A percentile compares a stretch with the other conserved stretches of the same genome.
These are phyloP conservation scores for Gobius niger DNA, from an alignment of 2,113 vertebrate species.

Conservation along the genomic window DNA sequence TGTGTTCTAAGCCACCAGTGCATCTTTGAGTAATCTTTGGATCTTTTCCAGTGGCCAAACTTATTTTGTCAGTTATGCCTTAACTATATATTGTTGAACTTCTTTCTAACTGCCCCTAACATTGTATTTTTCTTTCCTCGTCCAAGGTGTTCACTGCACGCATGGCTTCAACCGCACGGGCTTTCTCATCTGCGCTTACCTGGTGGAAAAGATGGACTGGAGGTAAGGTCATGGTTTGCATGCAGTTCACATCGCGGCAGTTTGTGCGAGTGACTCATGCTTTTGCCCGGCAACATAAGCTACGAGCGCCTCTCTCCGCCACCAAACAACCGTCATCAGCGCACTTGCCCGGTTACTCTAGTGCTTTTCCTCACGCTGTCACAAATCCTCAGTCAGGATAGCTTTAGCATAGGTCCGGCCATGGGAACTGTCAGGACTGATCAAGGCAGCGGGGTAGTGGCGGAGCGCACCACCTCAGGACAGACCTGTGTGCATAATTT, in stretches of 20 bases:
- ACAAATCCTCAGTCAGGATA: constrained; percentile 8
- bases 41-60: too few species aligned
- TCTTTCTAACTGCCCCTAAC: neutral
- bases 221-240: constrained; percentile 79
- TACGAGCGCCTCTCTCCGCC: neutral
- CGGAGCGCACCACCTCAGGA: constrained; percentile 4
- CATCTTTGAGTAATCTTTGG: too few species aligned
- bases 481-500: constrained; percentile 52
- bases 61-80: too few species aligned
- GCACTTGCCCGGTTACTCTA: constrained; percentile 9
- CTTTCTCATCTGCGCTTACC: constrained; percentile 96
- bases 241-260: neutral
- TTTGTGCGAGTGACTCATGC: neutral
- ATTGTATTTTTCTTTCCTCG: constrained; percentile 29
- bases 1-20: too few species aligned
- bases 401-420: constrained; percentile 11
- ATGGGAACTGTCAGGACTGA: constrained; percentile 29
- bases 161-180: constrained; percentile 98
- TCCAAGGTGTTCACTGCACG: constrained; percentile 95
- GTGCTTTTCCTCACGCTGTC: neutral
- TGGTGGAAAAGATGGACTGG: constrained; percentile 99
- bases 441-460: constrained; percentile 24
- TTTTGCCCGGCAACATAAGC: constrained; percentile 21
- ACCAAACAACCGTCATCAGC: neutral
- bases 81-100: neutral